Evolutionary conservation across 92 coral and sea anemone species (phyloP).

Genomic region (Galaxea fascicularis): DNA sequence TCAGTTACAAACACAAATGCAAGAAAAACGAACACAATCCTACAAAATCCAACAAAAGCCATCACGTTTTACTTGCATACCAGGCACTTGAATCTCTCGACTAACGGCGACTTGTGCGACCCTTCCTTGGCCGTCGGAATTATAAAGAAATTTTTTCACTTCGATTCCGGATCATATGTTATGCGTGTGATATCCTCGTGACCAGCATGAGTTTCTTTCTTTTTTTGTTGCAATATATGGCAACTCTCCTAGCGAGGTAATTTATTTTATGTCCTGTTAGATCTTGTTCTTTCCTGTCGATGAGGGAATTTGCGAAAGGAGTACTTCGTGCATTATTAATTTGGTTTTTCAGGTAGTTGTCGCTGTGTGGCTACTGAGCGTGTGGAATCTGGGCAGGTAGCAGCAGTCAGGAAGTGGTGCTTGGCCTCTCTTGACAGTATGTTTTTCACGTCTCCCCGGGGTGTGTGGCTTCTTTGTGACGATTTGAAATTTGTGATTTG

Average conservation of each 20-base stretch:
- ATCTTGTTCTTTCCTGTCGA: background rate
- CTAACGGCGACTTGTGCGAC: background rate
- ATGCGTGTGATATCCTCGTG: constrained; percentile 30
- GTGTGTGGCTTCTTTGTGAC: too few relatives aligned
- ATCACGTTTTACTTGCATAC: constrained; percentile 16
- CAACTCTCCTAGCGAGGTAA: background rate
- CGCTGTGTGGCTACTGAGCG: constrained; percentile 4
- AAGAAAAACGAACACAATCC: constrained; percentile 37
- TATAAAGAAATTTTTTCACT: background rate
- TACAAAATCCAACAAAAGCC: constrained; percentile 29
- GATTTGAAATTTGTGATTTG: too few relatives aligned
- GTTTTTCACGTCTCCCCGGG: too few relatives aligned
- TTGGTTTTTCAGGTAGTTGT: constrained; percentile 29
- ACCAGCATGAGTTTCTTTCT: constrained; percentile 12
- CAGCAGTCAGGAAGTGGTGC: too few relatives aligned
- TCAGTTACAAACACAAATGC: constrained; percentile 42
- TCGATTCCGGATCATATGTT: background rate
- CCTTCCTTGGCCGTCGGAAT: background rate
- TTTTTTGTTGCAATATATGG: background rate
- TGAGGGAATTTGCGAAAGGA: constrained; percentile 19
- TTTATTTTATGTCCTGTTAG: background rate
- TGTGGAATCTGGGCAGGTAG: background rate
- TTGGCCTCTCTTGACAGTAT: too few relatives aligned
- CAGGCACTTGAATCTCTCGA: constrained; percentile 16
- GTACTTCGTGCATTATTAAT: constrained; percentile 20